Percentiles rank a stretch among this genome's conserved stretches.
Conservation (phyloP, 2,888 invertebrate species). For the Drosophila ustulata region DNA sequence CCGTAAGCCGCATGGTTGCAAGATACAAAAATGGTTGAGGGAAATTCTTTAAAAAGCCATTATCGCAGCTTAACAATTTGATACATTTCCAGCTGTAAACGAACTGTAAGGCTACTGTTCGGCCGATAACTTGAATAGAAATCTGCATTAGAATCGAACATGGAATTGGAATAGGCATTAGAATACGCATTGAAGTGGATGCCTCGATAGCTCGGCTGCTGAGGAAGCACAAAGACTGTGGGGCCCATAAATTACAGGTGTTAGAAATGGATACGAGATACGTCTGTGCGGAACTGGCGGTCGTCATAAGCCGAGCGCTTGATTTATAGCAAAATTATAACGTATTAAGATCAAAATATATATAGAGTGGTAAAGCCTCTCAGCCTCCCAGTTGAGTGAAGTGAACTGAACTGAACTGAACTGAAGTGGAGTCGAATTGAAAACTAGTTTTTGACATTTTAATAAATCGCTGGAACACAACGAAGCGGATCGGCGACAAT, state of each 20-base stretch:
- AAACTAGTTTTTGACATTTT: slow-evolving; percentile 80
- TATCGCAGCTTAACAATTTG: slow-evolving; percentile 71
- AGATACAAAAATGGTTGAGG: slow-evolving; percentile 10
- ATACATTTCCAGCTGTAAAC: slow-evolving; percentile 50
- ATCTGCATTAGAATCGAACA: slow-evolving; percentile 53
- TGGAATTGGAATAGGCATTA: slow-evolving; percentile 13
- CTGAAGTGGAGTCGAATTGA: slow-evolving; percentile 35
- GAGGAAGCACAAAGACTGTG: slow-evolving; percentile 20
- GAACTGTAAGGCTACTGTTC: slow-evolving; percentile 66
- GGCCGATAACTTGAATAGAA: slow-evolving; percentile 48
- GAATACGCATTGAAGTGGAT: slow-evolving; percentile 34
- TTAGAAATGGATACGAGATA: slow-evolving; percentile 63
- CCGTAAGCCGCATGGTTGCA: slow-evolving; percentile 35
- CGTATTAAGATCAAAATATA: slow-evolving; percentile 79
- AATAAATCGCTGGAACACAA: slow-evolving; percentile 76
- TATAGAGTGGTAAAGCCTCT: slow-evolving; percentile 51
- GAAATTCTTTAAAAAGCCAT: slow-evolving; percentile 77
- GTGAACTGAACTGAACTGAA: slow-evolving; percentile 15
- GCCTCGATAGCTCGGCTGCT: slow-evolving; percentile 11
- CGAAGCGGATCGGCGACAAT: slow-evolving; percentile 76
- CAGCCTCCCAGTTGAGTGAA: slow-evolving; percentile 7
- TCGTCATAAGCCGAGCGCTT: slow-evolving; percentile 72
- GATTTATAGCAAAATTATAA: slow-evolving; percentile 81
- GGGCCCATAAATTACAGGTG: slow-evolving; percentile 71
- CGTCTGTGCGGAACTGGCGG: slow-evolving; percentile 35